Base-by-base conservation (phyloP, 2,113 vertebrate species). In the Nicator chloris region DNA sequence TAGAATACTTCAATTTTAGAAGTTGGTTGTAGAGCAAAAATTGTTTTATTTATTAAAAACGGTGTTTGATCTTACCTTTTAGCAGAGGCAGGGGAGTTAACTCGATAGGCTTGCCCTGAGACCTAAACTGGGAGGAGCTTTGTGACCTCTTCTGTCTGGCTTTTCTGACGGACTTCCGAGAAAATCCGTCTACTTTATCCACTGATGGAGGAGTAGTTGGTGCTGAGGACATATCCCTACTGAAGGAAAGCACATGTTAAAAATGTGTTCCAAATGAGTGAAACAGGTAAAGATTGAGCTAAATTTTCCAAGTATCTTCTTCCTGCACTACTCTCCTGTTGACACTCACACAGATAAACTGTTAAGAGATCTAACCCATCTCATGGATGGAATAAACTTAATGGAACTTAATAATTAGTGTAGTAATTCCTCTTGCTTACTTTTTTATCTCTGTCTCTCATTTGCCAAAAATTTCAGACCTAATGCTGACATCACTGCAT, bases 181-280 rank as follows among this genome's bases (percentile, higher is more conserved):
- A 99, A 99, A 99, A 99, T 98, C 99, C 99, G 98, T 99, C 99
- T 98, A 99, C 99, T 99, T 99, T 99, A 99, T 99, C 99, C 98
- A 99, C 99, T 98, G 99, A 99, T 98, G 99, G 99, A 98, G 99
- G 98, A 96, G 99, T 99, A 98, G 99, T 99, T 98, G 99, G 99
- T 99, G 99, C 98, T 98, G 99, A 99, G 99, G 99, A 99, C 99
- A 99, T 99, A 99, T 99, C 99, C 99, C 99, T 99, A 98, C 97
- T 98, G 70, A 96, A 97, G 76, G 97, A 88, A 98, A 92, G 97
- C 57, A 96, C 23, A 20, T 5, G 51, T 97, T 92, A 96, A 64
- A 76, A 97, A 91, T 15, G 71, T 9, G 83, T 82, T 89, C 54
- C 83, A 70, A 86, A 44, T 7, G 7, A 69, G 78, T 63, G 22